These are phyloP conservation scores for Lampropteryx suffumata DNA, from an alignment of 2,888 invertebrate species.

Conservation along the genomic window DNA sequence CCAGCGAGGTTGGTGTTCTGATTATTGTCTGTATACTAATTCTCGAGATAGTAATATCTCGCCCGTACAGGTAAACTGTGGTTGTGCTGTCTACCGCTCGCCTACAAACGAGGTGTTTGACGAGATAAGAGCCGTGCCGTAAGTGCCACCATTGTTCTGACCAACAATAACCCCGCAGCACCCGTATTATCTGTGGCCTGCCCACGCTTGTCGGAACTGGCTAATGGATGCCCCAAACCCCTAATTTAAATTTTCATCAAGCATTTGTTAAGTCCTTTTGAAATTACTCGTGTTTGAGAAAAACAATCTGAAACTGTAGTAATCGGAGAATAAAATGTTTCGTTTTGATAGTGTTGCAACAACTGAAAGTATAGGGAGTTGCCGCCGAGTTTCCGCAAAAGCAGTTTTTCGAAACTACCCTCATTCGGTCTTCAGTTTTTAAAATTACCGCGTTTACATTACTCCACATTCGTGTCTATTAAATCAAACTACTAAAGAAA, in stretches of 20 bases:
- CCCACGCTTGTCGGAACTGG: conserved; percentile 22
- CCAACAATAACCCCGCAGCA: conserved; percentile 65
- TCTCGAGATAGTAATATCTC: conserved; percentile 50
- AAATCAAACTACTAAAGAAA: too few relatives aligned
- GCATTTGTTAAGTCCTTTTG: conserved; percentile 57
- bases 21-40: conserved; percentile 36
- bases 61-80: conserved; percentile 54
- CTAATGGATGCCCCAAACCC: conserved; percentile 67
- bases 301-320: too few relatives aligned
- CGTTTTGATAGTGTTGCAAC: too few relatives aligned
- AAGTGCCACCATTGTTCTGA: conserved; percentile 66
- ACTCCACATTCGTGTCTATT: too few relatives aligned
- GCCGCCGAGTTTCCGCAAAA: too few relatives aligned
- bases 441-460: too few relatives aligned
- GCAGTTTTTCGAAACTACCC: too few relatives aligned
- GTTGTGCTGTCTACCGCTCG: conserved; percentile 37
- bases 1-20: conserved; percentile 8
- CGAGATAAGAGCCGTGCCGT: conserved; percentile 66
- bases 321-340: too few relatives aligned
- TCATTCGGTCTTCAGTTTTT: too few relatives aligned
- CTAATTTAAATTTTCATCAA: conserved; percentile 69
- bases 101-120: conserved; percentile 65
- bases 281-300: conserved; percentile 30
- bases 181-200: conserved; percentile 59
- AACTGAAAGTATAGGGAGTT: too few relatives aligned